A percentile compares a stretch with the other conserved stretches of the same genome.
Evolutionary conservation across 2,888 invertebrate species (phyloP).

Genomic region (Bibio marci): DNA sequence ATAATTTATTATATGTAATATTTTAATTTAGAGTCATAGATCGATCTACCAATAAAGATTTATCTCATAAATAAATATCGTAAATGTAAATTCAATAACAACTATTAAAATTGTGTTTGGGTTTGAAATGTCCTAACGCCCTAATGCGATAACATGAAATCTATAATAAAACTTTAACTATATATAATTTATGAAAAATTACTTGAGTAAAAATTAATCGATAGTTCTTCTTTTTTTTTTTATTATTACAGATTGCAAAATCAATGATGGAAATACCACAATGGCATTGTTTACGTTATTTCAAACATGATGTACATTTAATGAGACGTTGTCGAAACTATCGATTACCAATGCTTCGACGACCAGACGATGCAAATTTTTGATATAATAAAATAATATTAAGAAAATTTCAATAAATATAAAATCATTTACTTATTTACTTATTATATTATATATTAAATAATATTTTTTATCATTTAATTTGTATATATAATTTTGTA

Average conservation of each 20-base stretch:
- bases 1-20: too few relatives aligned
- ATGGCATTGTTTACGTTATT: conserved; percentile 69
- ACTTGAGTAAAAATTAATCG: neutral
- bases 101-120: too few relatives aligned
- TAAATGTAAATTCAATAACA: too few relatives aligned
- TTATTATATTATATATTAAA: neutral
- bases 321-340: conserved; percentile 63
- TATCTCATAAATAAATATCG: too few relatives aligned
- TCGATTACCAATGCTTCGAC: conserved; percentile 23
- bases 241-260: conserved; percentile 40
- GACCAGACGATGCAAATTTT: conserved; percentile 8
- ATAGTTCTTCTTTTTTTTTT: conserved; percentile 3
- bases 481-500: too few relatives aligned
- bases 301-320: conserved; percentile 48
- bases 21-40: too few relatives aligned
- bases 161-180: neutral
- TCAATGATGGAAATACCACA: conserved; percentile 65
- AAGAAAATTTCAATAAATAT: neutral
- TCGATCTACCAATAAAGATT: too few relatives aligned
- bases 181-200: neutral
- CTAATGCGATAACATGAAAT: too few relatives aligned
- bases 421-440: neutral
- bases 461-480: neutral
- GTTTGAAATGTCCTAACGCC: too few relatives aligned
- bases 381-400: too few relatives aligned